Evolutionary conservation across 2,113 vertebrate species (phyloP).

Genomic region (Tor tambroides): DNA sequence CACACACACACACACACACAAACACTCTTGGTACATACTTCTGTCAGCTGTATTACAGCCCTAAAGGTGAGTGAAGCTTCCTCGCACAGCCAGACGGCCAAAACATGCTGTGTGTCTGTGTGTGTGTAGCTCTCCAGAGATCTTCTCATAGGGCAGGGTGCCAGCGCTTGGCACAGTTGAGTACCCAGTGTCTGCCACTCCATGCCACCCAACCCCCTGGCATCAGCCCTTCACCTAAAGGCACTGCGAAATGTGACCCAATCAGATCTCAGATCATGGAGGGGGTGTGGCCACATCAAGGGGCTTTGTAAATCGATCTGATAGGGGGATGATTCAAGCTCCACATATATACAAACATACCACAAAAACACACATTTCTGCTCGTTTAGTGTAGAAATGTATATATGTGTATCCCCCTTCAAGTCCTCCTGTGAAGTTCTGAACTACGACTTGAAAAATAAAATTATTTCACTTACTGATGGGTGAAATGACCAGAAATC

Average conservation of each 20-base stretch:
- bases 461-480: background rate
- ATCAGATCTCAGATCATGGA: conserved; percentile 20
- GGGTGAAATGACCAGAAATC: background rate
- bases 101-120: conserved; percentile 28
- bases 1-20: background rate
- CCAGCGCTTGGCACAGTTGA: conserved; percentile 41
- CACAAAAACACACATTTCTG: conserved; percentile 7
- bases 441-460: background rate
- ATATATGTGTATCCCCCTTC: background rate
- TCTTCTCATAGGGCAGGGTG: conserved; percentile 45
- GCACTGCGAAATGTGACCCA: conserved; percentile 19
- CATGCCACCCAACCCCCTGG: conserved; percentile 8
- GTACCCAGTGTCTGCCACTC: conserved; percentile 21
- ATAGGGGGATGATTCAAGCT: conserved; percentile 40
- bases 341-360: background rate
- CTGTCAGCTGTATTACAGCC: background rate
- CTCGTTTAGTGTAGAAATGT: background rate
- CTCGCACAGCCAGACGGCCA: background rate
- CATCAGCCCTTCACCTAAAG: conserved; percentile 39
- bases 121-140: background rate
- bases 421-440: background rate
- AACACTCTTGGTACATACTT: background rate
- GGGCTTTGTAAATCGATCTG: conserved; percentile 50
- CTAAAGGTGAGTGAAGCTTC: conserved; percentile 1
- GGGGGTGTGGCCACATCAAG: conserved; percentile 23